These are phyloP conservation scores for Elephas maximus DNA, from an alignment of 2,113 vertebrate species.

Conservation along the genomic window DNA sequence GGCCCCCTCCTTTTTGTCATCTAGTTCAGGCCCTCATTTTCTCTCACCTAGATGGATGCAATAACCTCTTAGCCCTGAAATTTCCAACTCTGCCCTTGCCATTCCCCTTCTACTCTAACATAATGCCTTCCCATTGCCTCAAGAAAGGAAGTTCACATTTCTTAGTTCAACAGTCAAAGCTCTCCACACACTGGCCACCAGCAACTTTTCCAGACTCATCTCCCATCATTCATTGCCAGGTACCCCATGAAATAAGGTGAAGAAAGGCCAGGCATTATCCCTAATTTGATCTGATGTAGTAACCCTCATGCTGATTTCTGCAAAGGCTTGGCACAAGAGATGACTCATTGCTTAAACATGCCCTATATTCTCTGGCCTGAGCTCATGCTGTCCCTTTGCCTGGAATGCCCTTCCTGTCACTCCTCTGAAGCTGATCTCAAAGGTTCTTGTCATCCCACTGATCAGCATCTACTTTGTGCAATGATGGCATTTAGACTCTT, in stretches of 20 bases:
- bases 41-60: too few species aligned
- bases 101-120: neutral
- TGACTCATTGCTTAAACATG: neutral
- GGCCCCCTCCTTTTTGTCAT: neutral
- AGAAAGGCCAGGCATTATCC: neutral
- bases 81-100: neutral
- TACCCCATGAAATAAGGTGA: neutral
- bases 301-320: neutral
- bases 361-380: neutral
- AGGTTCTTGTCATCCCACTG: neutral
- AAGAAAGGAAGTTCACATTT: neutral
- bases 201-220: neutral
- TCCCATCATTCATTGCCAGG: neutral
- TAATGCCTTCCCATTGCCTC: neutral
- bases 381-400: neutral
- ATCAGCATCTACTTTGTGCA: neutral
- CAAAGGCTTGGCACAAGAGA: neutral
- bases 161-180: neutral
- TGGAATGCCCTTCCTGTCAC: neutral
- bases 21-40: neutral
- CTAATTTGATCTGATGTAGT: too few species aligned
- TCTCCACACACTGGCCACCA: neutral
- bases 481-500: rapidly evolving
- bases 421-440: neutral
- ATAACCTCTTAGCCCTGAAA: neutral